These are phyloP conservation scores for Aspidiotus rigidus DNA, from an alignment of 2,888 invertebrate genomes.

Conservation along the genomic window DNA sequence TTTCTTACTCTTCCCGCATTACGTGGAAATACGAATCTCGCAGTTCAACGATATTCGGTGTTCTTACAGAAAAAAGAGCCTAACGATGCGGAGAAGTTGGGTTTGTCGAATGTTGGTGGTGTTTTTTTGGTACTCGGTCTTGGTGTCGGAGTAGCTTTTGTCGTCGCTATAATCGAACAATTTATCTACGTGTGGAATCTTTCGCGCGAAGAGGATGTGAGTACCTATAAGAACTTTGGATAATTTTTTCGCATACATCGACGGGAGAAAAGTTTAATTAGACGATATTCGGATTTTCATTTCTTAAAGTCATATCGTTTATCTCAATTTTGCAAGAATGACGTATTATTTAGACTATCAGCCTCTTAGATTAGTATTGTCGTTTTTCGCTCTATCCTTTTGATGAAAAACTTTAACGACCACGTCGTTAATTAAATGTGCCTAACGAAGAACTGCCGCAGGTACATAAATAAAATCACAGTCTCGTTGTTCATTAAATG, in stretches of 20 bases:
- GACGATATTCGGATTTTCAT: background rate
- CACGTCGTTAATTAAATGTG: too few relatives aligned
- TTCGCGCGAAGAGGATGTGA: constrained; percentile 66
- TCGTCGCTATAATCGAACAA: constrained; percentile 74
- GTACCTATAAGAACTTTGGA: constrained; percentile 34
- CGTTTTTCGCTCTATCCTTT: too few relatives aligned
- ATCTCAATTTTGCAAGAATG: background rate
- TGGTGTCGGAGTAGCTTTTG: constrained; percentile 60
- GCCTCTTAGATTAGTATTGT: too few relatives aligned
- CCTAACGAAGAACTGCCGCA: too few relatives aligned
- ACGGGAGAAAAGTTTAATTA: background rate
- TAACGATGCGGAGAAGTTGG: constrained; percentile 53
- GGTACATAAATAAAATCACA: too few relatives aligned
- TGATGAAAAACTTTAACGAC: too few relatives aligned
- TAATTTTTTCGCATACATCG: background rate
- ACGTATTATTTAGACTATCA: background rate
- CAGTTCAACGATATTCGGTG: too few relatives aligned
- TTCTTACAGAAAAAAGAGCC: constrained; percentile 39
- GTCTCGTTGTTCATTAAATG: too few relatives aligned
- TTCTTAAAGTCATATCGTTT: background rate
- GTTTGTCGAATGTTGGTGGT: constrained; percentile 81
- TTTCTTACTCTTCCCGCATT: background rate
- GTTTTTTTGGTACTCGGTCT: constrained; percentile 75
- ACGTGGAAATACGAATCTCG: too few relatives aligned
- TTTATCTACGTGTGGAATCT: constrained; percentile 72